Percentiles rank a stretch among this genome's conserved stretches.
These are phyloP conservation scores for Anisognathus igniventris DNA, from an alignment of 2,797 vertebrate species.

Conservation along the genomic window DNA sequence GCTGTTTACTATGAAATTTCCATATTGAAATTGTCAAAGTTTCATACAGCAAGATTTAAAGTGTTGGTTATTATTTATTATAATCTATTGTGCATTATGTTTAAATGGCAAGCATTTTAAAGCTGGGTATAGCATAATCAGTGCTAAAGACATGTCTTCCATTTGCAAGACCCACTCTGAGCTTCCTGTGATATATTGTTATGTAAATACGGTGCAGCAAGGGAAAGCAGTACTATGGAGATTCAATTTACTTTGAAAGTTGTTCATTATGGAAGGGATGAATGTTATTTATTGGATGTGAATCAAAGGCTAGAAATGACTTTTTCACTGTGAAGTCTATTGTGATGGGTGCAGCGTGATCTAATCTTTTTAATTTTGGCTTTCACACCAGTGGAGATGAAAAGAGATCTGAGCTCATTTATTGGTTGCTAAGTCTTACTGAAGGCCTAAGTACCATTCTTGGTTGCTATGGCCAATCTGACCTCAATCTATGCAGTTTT, in stretches of 20 bases:
- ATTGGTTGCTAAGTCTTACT: slow-evolving; percentile 77
- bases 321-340: slow-evolving; percentile 78
- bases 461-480: slow-evolving; percentile 78
- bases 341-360: slow-evolving; percentile 76
- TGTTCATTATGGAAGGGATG: slow-evolving; percentile 78
- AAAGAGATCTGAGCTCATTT: slow-evolving; percentile 79
- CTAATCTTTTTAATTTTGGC: slow-evolving; percentile 84
- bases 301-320: slow-evolving; percentile 78
- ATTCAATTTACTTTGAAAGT: slow-evolving; percentile 82
- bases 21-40: slow-evolving; percentile 43
- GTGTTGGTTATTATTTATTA: slow-evolving; percentile 40
- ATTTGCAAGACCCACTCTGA: slow-evolving; percentile 71
- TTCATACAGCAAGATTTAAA: slow-evolving; percentile 13
- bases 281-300: slow-evolving; percentile 79
- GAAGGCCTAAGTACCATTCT: slow-evolving; percentile 71
- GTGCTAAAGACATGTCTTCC: slow-evolving; percentile 52
- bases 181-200: slow-evolving; percentile 79
- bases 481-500: slow-evolving; percentile 78
- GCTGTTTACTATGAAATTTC: slow-evolving; percentile 13
- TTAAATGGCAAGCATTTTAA: slow-evolving; percentile 47
- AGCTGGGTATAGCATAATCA: slow-evolving; percentile 58
- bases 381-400: slow-evolving; percentile 79
- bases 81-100: slow-evolving; percentile 4
- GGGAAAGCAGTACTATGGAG: slow-evolving; percentile 74
- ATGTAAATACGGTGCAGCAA: slow-evolving; percentile 76